Base-by-base conservation (phyloP, 2,797 vertebrate species). In the Hydrophis major region DNA sequence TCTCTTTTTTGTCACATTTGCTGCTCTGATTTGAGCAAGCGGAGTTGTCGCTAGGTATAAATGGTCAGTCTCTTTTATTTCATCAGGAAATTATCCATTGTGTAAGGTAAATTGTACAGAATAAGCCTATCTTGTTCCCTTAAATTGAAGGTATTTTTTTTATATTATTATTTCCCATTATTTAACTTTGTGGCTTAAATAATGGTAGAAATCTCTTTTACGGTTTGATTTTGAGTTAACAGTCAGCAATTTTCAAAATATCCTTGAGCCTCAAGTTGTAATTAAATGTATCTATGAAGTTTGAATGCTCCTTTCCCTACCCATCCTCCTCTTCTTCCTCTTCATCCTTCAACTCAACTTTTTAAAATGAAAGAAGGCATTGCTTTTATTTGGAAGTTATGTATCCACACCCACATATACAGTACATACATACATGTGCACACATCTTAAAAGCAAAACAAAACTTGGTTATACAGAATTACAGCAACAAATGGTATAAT, bases 401-500 rank as follows among this genome's bases (percentile, higher is more conserved):
- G 59, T 92, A 91, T 91, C 4, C 92, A 87, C 74, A 90, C 69
- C 63, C 63, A 59, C 87, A 93, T 61, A 55, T 93, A 18, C 93
- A 53, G 50, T 53, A 53, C 50, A 20, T 91, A 74, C 56, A 89
- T 93, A 42, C 92, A 42, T 93, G n/a, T 6, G 0, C 14, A 91
- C 91, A 94, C 95, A 91, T 94, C 94, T 91, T 22, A 27, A 78
- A 93, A 90, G 28, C 22, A 95, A 95, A 59, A 0, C 8, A 14
- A 95, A 91, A 95, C 92, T 92, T 61, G 56, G 83, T 93, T 93
- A 63, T n/a, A 92, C 22, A 94, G 47, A 93, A 78, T 78, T 78
- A 42, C 3, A 92, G n/a, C 61, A 95, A 28, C 22, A 92, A 95
- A 92, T 92, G 89, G 78, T 69, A 90, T 32, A 92, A 88, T 92